Evolutionary conservation across 1,140 invertebrate species (phyloP), one percentile per base, ranked within the genome.

Genomic region (Lordiphosa clarofinis): DNA sequence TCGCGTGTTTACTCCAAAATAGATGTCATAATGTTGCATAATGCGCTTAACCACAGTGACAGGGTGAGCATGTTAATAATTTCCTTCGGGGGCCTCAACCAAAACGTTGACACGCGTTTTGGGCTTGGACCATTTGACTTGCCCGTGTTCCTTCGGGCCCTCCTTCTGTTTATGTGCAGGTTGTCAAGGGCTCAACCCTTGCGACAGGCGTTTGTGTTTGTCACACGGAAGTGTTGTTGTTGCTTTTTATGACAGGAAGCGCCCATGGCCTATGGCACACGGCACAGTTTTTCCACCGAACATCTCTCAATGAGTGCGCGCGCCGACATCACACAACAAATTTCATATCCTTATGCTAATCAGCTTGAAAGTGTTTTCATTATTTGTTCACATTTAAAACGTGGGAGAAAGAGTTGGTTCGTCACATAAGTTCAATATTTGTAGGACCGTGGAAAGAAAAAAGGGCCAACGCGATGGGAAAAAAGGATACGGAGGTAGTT

Each of bases 311-410:
- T 33, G 43, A 31, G 43, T 46, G 7, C 11, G 24, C 24, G 24
- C 13, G 43, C 43, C 43, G 43, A 46, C 24, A 46, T 28, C 43
- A 31, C 10, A 46, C 10, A 46, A 12, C 11, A 46, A 46, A 46
- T 46, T 60, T 65, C 47, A 69, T 70, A 60, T 69, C 66, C 62
- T 59, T 70, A 70, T 65, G 66, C 62, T 65, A 70, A 70, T 65
- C 56, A 70, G 47, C 39, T 12, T 50, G 9, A 12, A 49, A 39
- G 36, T 39, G 60, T 54, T 55, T 39, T 58, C 44, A 15, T 19
- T 48, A 15, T 28, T 5, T 38, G 9, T 24, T 13, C 12, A 24
- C 43, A 11, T 28, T 46, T 46, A 54, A 21, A 37, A 42, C 24
- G 36, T 65, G 62, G 11, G 43, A 46, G 24, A 46, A 46, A 46